phyloP scores from a whole-genome alignment of 1,140 invertebrate species.

The Liolophura sinensis region DNA sequence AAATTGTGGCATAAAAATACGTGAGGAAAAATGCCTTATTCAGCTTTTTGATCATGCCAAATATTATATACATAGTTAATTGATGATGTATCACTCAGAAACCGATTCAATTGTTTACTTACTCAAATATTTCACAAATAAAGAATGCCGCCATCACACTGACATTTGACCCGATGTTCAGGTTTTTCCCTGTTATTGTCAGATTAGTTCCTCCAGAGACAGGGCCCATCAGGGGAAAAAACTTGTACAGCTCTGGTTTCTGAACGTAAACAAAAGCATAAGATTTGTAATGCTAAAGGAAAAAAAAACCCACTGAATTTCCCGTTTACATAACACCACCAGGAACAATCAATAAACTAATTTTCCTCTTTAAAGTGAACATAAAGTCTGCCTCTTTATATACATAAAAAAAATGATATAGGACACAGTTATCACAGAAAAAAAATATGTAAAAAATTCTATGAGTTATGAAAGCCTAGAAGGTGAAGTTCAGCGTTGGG shows the following conservation, averaged over 20 bases:
- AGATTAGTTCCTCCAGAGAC: conserved; percentile 90
- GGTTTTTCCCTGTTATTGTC: conserved; percentile 84
- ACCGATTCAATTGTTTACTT: neutral
- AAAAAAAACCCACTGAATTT: too few relatives aligned
- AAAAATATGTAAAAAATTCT: too few relatives aligned
- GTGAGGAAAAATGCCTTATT: conserved; percentile 13
- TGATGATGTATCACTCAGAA: conserved; percentile 2
- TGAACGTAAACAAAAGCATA: conserved; percentile 12
- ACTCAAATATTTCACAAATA: conserved; percentile 66
- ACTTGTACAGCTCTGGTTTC: conserved; percentile 67
- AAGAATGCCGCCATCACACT: conserved; percentile 84
- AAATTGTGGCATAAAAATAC: conserved; percentile 7
- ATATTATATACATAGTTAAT: conserved; percentile 10
- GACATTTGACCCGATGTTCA: conserved; percentile 90
- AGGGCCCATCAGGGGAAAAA: conserved; percentile 85
- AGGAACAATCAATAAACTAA: too few relatives aligned
- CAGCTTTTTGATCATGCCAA: conserved; percentile 4
- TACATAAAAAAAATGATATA: too few relatives aligned
- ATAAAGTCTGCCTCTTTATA: too few relatives aligned
- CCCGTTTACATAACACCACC: too few relatives aligned
- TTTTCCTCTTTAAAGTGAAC: too few relatives aligned
- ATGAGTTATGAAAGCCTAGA: too few relatives aligned
- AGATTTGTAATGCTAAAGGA: neutral
- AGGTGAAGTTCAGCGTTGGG: too few relatives aligned
- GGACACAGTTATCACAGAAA: too few relatives aligned